Evolutionary conservation across 2,888 invertebrate genomes (phyloP), one percentile per base, ranked within the genome.

Genomic region (Pyrochroa serraticornis): DNA sequence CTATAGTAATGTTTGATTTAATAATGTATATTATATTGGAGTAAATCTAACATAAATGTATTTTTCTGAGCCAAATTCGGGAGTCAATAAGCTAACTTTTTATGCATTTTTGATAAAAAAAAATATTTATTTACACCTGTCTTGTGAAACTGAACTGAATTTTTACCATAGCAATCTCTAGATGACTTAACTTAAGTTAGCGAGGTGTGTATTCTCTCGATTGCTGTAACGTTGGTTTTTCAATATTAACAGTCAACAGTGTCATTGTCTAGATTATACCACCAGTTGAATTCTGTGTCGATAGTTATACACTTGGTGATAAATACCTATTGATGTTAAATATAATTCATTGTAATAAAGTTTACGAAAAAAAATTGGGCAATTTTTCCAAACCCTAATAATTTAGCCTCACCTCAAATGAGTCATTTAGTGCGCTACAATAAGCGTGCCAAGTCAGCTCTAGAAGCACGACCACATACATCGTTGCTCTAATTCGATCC

Each of bases 1-100:
- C 47, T 47, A 52, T 45, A 49, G 32, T 46, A 14, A 34, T 46
- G 53, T 52, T 58, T 52, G 47, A 47, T 52, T 37, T 42, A 52
- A 42, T 12, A 48, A 13, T 31, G 12, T 31, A 50, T 47, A 54
- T 47, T 33, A 5, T 44, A 44, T 32, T 9, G 14, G 13, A 13
- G 14, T 39, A 44, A 33, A 34, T 32, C 9, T 13, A 47, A 14
- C 10, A 42, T 50, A 55, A 60, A 58, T 64, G 66, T 65, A 67
- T 63, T 62, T 60, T 63, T 60, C 54, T 62, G 59, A 63, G 68
- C 68, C 68, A 69, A 69, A 68, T 60, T 64, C 57, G 59, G 60
- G 57, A 64, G 65, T 63, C 65, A 66, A 66, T 66, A 63, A 41
- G 41, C 36, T 37, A 35, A 43, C 44, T 47, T 52, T 52, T 51